Percentiles rank a stretch among this genome's conserved stretches.
phyloP scores from a whole-genome alignment of 1,140 invertebrate species.

The Ceratitis capitata region DNA sequence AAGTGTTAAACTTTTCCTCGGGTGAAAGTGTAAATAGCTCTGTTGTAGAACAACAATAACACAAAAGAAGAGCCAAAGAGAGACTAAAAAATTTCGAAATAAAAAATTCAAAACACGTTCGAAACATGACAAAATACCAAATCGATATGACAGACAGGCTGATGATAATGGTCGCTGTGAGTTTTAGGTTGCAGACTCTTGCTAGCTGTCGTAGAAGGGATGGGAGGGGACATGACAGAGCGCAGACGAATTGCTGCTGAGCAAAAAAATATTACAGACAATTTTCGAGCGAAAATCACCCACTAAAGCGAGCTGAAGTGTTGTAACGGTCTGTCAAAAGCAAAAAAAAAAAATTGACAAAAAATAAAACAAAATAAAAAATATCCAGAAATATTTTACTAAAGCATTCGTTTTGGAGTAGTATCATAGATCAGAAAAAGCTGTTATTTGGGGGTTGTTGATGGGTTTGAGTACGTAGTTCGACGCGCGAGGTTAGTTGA shows the following conservation, averaged over 20 bases:
- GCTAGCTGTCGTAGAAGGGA: neutral
- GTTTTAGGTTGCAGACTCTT: too few relatives aligned
- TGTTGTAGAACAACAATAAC: neutral
- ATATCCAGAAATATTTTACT: neutral
- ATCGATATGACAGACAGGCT: conserved; percentile 16
- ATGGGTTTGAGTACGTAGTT: neutral
- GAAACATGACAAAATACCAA: conserved; percentile 30
- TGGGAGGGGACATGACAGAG: neutral
- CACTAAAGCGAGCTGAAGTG: neutral
- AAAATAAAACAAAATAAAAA: neutral
- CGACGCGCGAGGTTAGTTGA: neutral
- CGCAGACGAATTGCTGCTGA: neutral
- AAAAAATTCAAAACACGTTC: conserved; percentile 29
- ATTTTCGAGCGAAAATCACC: neutral
- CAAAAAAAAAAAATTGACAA: neutral
- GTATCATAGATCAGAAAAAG: too few relatives aligned
- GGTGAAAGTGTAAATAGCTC: conserved; percentile 16
- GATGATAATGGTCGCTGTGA: neutral
- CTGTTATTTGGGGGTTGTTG: neutral
- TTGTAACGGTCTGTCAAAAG: neutral
- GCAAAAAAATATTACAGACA: neutral
- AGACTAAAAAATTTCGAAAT: conserved; percentile 14
- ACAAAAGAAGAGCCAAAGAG: neutral
- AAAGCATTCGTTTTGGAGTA: neutral
- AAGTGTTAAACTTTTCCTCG: neutral